Evolutionary conservation across 1,140 invertebrate species (phyloP), one percentile per base, ranked within the genome.

Genomic region (Trichonephila clavipes): DNA sequence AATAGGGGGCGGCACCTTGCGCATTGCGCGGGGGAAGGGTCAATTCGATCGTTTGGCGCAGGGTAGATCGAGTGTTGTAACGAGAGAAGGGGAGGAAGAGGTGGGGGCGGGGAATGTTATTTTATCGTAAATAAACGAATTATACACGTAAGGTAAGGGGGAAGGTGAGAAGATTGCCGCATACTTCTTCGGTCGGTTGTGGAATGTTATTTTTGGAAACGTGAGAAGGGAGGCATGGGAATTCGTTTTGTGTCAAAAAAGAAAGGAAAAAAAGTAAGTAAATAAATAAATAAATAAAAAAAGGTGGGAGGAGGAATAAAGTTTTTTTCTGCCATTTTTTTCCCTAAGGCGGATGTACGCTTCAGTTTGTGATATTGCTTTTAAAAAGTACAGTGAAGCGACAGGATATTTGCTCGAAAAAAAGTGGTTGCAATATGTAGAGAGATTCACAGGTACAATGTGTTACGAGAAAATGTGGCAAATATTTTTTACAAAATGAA

Each of bases 71-170:
- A 44, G 89, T 77, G 51, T 51, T 51, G 51, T 58, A 83, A 28
- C 40, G 51, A 24, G 51, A 51, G 51, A 24, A 40, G 66, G 66
- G 34, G 34, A 40, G 34, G 44, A 83, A 21, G 6, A 44, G 12
- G 28, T 66, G 16, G 24, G 51, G 19, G 90, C 10, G 61, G 61
- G 64, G 8, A n/a, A 86, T 92, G 90, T 92, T 92, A 64, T 92
- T 92, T 86, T 69, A 86, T 34, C 62, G 62, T 92, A 92, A 91
- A 91, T 91, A 92, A 92, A 85, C 62, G 83, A 92, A 92, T 86
- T 92, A 92, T 28, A 90, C 44, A 59, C 10, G 44, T 14, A 81
- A 44, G 28, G 14, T 14, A 51, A 12, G 51, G 51, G 51, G 10
- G 51, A 10, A 51, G 51, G 51, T 51, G 34, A 6, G 77, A 82